Evolutionary conservation across 1,140 invertebrate species (phyloP), one percentile per base, ranked within the genome.

Genomic region (Drosophila equinoxialis): DNA sequence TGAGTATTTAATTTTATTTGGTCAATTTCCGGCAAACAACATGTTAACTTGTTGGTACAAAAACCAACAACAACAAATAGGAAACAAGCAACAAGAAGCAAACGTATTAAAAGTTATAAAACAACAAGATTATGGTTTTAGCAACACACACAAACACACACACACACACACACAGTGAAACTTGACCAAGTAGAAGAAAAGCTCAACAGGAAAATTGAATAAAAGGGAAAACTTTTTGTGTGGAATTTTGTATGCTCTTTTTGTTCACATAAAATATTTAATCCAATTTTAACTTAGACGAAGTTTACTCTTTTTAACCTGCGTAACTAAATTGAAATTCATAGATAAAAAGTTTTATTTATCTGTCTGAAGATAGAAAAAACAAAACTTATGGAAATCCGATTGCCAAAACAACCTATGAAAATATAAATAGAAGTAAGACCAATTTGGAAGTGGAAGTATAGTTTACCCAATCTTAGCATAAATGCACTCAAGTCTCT

Each of bases 101-200:
- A 75, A 74, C 70, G 77, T 86, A 87, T 89, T 87, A 89, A 73
- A 84, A 87, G 84, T 83, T 87, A 89, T 89, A 87, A 74, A 81
- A 84, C 84, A 80, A 83, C 80, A 89, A 62, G 84, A 87, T 87
- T 83, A 89, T 81, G 84, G 77, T 59, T 73, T 72, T 68, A 61
- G 68, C 41, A 86, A 70, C 71, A 75, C 81, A 85, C 81, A 68
- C 68, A 80, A 33, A 81, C 33, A 65, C 58, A 62, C 69, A 79
- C 17, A 55, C 58, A 51, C 1, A 57, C 13, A 54, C 42, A 45
- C 35, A 54, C 33, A 60, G 57, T 51, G 59, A 48, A 48, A 71
- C 67, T 55, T 75, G 70, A 64, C 66, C 64, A 63, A 67, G 70
- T 77, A 63, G 75, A 75, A 17, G 30, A 20, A 59, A 59, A 59